Evolutionary conservation across 2,888 invertebrate genomes (phyloP).

Genomic region (Nasonia oneida): DNA sequence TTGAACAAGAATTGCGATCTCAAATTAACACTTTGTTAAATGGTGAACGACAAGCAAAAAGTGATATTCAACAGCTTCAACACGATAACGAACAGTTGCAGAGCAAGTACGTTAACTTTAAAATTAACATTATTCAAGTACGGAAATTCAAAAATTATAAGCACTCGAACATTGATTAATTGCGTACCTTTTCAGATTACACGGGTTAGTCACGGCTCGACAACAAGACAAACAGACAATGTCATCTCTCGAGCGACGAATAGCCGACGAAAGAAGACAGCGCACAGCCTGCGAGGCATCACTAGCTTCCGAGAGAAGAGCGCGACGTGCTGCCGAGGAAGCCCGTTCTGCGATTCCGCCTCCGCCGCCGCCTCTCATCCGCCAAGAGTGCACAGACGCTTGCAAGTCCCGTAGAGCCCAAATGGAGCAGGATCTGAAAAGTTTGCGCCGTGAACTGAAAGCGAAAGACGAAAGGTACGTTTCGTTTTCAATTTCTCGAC

Average conservation of each 20-base stretch:
- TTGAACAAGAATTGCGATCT: slow-evolving; percentile 86
- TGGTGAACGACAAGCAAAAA: slow-evolving; percentile 85
- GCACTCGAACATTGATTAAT: neutral
- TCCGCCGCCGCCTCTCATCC: slow-evolving; percentile 76
- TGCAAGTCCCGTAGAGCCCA: slow-evolving; percentile 85
- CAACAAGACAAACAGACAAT: slow-evolving; percentile 90
- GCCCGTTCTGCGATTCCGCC: slow-evolving; percentile 75
- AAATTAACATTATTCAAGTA: neutral
- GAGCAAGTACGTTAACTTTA: slow-evolving; percentile 83
- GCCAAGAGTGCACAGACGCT: slow-evolving; percentile 84
- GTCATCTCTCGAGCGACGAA: slow-evolving; percentile 87
- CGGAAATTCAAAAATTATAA: neutral
- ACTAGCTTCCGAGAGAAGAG: slow-evolving; percentile 87
- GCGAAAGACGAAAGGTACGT: slow-evolving; percentile 83
- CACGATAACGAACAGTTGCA: slow-evolving; percentile 94
- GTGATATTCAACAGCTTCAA: slow-evolving; percentile 89
- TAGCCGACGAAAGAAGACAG: slow-evolving; percentile 92
- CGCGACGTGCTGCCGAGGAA: slow-evolving; percentile 83
- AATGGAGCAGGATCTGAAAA: slow-evolving; percentile 86
- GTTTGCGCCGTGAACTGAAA: slow-evolving; percentile 84
- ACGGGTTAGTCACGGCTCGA: slow-evolving; percentile 86
- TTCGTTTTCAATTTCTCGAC: slow-evolving; percentile 22
- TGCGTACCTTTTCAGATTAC: slow-evolving; percentile 81
- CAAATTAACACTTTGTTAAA: slow-evolving; percentile 85
- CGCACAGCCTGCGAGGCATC: slow-evolving; percentile 88